Conservation (phyloP, 2,888 invertebrate genomes). For the Cactoblastis cactorum region DNA sequence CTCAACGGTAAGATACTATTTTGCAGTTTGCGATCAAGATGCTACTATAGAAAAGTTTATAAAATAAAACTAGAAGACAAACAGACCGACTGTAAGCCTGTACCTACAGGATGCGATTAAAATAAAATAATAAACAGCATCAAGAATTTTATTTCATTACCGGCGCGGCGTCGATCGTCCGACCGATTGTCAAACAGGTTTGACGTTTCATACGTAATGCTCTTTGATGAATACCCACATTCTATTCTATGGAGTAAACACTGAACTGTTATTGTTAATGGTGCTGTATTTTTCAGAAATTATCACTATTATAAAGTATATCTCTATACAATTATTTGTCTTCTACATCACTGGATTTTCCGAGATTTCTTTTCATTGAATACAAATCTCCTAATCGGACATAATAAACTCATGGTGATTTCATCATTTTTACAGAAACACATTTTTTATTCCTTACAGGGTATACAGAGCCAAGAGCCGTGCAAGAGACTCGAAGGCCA, state of each 20-base stretch:
- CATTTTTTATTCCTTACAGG: too few relatives aligned
- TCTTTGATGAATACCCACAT: conserved; percentile 7
- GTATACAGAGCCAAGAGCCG: too few relatives aligned
- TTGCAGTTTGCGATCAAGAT: neutral
- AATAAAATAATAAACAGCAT: conserved; percentile 9
- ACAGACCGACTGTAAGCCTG: neutral
- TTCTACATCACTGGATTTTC: neutral
- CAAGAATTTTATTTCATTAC: conserved; percentile 10
- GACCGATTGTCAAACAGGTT: conserved; percentile 15
- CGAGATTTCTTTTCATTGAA: neutral
- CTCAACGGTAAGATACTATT: neutral
- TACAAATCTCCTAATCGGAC: neutral
- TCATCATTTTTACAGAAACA: too few relatives aligned
- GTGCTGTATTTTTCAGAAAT: neutral
- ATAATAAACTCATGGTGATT: too few relatives aligned
- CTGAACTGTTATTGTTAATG: neutral
- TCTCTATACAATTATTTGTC: neutral
- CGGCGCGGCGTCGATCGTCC: conserved; percentile 10
- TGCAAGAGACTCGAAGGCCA: too few relatives aligned
- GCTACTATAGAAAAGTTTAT: neutral
- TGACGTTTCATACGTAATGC: conserved; percentile 15
- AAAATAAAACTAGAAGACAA: neutral
- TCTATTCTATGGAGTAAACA: neutral
- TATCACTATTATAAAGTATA: neutral
- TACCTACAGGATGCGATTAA: neutral